Percentiles rank a stretch among this genome's conserved stretches.
Conservation (phyloP, 2,113 vertebrate genomes). For the Clarias magur region DNA sequence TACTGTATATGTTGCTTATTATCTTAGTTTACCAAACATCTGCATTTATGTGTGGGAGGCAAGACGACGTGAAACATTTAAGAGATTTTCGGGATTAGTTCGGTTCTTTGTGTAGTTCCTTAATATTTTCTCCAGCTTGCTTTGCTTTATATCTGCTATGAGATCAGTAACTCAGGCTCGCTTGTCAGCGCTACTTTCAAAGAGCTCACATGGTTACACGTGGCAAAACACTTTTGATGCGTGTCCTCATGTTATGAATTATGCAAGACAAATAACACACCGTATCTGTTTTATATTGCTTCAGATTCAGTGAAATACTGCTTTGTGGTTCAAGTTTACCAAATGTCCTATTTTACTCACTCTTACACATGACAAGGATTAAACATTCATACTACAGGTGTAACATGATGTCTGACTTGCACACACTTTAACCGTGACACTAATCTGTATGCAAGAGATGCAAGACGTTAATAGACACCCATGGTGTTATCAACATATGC, state of each 20-base stretch:
- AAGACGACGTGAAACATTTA: not conserved
- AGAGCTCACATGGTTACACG: not conserved
- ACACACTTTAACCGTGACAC: not conserved
- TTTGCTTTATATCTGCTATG: not conserved
- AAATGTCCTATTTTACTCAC: not conserved
- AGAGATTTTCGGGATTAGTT: not conserved
- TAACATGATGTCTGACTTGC: not conserved
- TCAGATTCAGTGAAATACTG: no score
- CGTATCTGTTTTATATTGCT: not conserved
- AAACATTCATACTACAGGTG: not conserved
- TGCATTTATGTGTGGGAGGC: not conserved
- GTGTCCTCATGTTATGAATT: not conserved
- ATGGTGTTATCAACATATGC: no score
- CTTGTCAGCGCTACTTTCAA: not conserved
- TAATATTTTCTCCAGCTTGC: not conserved
- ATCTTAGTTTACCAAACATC: not conserved
- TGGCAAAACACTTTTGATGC: not conserved
- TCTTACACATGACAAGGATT: not conserved
- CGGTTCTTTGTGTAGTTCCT: not conserved
- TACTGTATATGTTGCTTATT: no score
- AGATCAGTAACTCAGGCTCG: slow-evolving; percentile 16
- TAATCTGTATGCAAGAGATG: not conserved
- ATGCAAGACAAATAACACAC: slow-evolving; percentile 13
- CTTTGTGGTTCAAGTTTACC: not conserved
- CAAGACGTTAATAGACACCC: no score